Evolutionary conservation across 2,113 vertebrate species (phyloP), one percentile per base, ranked within the genome.

Genomic region (Ctenomys sociabilis): DNA sequence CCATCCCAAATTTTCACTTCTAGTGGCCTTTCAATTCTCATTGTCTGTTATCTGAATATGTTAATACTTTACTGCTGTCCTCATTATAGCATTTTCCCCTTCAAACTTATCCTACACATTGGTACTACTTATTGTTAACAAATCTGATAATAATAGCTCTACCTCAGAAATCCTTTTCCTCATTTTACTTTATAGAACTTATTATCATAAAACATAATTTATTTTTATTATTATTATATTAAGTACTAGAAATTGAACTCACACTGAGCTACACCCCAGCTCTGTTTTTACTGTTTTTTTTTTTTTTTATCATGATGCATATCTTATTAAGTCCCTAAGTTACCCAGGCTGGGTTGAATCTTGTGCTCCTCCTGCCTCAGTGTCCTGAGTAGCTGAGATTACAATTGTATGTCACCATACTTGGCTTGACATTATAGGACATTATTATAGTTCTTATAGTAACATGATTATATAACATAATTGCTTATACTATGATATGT

Each of bases 21-120:
- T 66, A 92, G 64, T 70, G n/a, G n/a, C 85, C 84, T 96, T 85
- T 92, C 57, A 95, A 91, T 68, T 70, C 10, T 82, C 5, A 85
- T 21, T 88, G 68, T 35, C 24, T 88, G 40, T 88, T 85, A 68
- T 52, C 45, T 81, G 49, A 88, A 68, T 86, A 94, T 82, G 49
- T 30, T 49, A 95, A 49, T 64, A 78, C 54, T 68, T 66, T 75
- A 61, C 22, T 70, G 16, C 32, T 86, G n/a, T 63, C 28, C 14
- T 93, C 85, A 88, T 93, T 82, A 66, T 78, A 89, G 26, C 40
- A 52, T 16, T 37, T 89, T 91, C 40, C 26, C 37, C 35, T 93
- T 84, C 37, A 78, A 70, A 91, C 0, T 72, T 43, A 96, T 64
- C 14, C 89, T 45, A 78, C 17, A 78, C 54, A 75, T 7, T 83